These are phyloP conservation scores for Hyles euphorbiae DNA, from an alignment of 1,140 invertebrate species.

Conservation along the genomic window DNA sequence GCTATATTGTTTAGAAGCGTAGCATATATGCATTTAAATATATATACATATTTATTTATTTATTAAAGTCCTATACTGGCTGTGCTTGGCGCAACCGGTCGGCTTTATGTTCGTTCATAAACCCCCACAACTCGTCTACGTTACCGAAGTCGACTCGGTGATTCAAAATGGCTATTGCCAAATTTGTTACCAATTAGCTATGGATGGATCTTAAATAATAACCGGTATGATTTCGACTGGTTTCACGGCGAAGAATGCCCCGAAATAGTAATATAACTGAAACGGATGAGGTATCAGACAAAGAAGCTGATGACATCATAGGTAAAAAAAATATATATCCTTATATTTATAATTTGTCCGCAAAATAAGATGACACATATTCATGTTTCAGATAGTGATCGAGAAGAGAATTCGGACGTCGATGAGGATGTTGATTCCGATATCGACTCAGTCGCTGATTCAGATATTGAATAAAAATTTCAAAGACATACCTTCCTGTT, in stretches of 20 bases:
- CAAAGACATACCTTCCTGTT: slow-evolving; percentile 16
- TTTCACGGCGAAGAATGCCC: slow-evolving; percentile 26
- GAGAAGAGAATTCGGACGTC: slow-evolving; percentile 19
- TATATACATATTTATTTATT: too few relatives aligned
- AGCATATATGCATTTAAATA: too few relatives aligned
- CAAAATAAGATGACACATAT: slow-evolving; percentile 5
- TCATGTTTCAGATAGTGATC: slow-evolving; percentile 23
- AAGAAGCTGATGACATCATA: slow-evolving; percentile 7
- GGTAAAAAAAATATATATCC: slow-evolving; percentile 11
- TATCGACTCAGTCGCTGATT: slow-evolving; percentile 14
- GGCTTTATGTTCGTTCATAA: too few relatives aligned
- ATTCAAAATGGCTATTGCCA: too few relatives aligned
- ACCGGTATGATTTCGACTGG: slow-evolving; percentile 23
- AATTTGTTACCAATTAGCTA: slow-evolving; percentile 4
- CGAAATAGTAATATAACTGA: slow-evolving; percentile 25
- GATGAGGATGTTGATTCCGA: slow-evolving; percentile 21
- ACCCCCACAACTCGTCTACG: too few relatives aligned
- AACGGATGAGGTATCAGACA: slow-evolving; percentile 23
- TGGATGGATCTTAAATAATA: slow-evolving; percentile 22
- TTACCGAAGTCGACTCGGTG: too few relatives aligned
- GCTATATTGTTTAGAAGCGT: too few relatives aligned
- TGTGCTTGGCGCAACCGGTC: too few relatives aligned
- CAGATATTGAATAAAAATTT: slow-evolving; percentile 19
- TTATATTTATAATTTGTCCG: too few relatives aligned
- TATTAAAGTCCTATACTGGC: too few relatives aligned